Percentiles rank a stretch among this genome's conserved stretches.
Evolutionary conservation across 2,888 invertebrate genomes (phyloP).

Genomic region (Diplolepis rosae): DNA sequence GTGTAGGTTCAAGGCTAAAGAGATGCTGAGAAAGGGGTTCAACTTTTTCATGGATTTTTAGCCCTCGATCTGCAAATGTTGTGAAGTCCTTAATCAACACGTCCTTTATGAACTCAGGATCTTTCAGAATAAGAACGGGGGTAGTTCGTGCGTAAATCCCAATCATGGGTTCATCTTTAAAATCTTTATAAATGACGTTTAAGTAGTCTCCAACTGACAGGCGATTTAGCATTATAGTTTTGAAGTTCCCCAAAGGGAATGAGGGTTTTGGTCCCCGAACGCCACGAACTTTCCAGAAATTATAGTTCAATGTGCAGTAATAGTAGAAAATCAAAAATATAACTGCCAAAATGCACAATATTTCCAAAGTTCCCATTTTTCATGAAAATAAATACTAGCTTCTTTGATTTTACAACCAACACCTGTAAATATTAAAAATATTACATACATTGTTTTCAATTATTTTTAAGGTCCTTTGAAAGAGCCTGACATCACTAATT

Average conservation of each 20-base stretch:
- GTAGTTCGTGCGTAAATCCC: slow-evolving; percentile 51
- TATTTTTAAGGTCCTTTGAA: no score
- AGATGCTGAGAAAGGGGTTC: slow-evolving; percentile 69
- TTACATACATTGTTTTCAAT: no score
- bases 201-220: slow-evolving; percentile 30
- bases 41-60: slow-evolving; percentile 39
- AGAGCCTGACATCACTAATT: no score
- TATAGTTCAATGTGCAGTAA: slow-evolving; percentile 33
- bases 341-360: neutral
- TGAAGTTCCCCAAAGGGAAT: slow-evolving; percentile 72
- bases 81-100: slow-evolving; percentile 29
- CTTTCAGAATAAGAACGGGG: slow-evolving; percentile 53
- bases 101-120: slow-evolving; percentile 48
- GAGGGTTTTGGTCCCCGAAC: slow-evolving; percentile 69
- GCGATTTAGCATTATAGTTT: slow-evolving; percentile 59
- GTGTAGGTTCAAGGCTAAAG: slow-evolving; percentile 65
- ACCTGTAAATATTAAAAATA: slow-evolving; percentile 70
- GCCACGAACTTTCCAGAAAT: slow-evolving; percentile 72
- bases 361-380: neutral
- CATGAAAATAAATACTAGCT: no score
- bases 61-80: slow-evolving; percentile 56
- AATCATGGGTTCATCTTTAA: slow-evolving; percentile 44
- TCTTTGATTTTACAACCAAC: slow-evolving; percentile 57
- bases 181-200: slow-evolving; percentile 36
- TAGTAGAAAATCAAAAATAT: slow-evolving; percentile 32